These are phyloP conservation scores for Rhamphomyia laevipes DNA, from an alignment of 2,888 invertebrate species.

Conservation along the genomic window DNA sequence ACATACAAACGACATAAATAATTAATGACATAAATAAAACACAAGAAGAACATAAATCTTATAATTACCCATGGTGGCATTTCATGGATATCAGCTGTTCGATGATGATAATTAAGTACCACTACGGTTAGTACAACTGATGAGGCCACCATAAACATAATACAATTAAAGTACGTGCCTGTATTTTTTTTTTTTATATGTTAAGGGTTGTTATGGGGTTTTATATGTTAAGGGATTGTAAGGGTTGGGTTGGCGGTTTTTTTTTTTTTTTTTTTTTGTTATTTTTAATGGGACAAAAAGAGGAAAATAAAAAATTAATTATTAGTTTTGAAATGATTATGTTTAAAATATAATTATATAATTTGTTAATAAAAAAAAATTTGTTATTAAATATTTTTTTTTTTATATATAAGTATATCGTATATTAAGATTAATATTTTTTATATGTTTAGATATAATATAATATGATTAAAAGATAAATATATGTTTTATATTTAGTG, in stretches of 20 bases:
- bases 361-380: neutral
- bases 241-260: slow-evolving; percentile 13
- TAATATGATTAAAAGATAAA: neutral
- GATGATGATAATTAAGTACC: slow-evolving; percentile 94
- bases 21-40: too few relatives aligned
- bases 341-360: too few relatives aligned
- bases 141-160: slow-evolving; percentile 99
- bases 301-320: slow-evolving; percentile 12
- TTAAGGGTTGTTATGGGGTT: too few relatives aligned
- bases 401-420: neutral
- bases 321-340: too few relatives aligned
- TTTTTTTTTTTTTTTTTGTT: slow-evolving; percentile 20
- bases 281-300: neutral
- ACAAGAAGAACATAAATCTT: neutral
- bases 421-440: neutral
- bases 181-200: slow-evolving; percentile 24
- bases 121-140: slow-evolving; percentile 95
- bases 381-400: neutral
- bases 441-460: neutral
- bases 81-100: slow-evolving; percentile 91
- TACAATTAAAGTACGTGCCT: slow-evolving; percentile 99
- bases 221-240: slow-evolving; percentile 31
- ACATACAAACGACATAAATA: too few relatives aligned
- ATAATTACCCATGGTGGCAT: slow-evolving; percentile 91
- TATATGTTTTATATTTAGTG: neutral